Evolutionary conservation across 1,140 invertebrate genomes (phyloP), one percentile per base, ranked within the genome.

Genomic region (Drosophila saltans): DNA sequence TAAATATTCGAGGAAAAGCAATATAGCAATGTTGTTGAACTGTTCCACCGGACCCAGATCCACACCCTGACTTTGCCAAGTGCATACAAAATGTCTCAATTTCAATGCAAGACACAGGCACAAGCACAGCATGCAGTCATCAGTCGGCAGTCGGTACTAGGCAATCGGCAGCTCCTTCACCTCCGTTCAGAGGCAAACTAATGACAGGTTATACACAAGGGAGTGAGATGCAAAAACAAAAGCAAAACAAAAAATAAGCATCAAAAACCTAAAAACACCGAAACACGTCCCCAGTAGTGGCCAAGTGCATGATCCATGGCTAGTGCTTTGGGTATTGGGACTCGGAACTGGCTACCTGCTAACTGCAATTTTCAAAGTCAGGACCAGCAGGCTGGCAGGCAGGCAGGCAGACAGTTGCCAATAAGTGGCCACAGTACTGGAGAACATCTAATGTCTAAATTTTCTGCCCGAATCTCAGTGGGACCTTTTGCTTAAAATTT

Each of bases 361-460:
- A 80, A 74, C 80, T 80, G 67, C 75, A 72, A 69, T 80, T 80
- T 80, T 69, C 60, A 43, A 65, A 64, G 52, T 58, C 48, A 26
- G 67, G 48, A 45, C 40, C 56, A 70, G 64, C 41, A 57, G 67
- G 33, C 4, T 0, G 33, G 33, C 33, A 6, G 33, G 33, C 33
- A 30, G 21, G 67, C 63, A 55, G 65, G 66, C 55, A 65, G 52
- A 26, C 55, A 39, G 69, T 89, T 89, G 84, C 78, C 84, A 89
- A 84, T 89, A 89, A 89, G 84, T 89, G 84, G 84, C 80, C 74
- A 75, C 72, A 73, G 67, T 73, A 67, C 43, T 43, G 74, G 72
- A 30, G 6, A 36, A 36, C 83, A 60, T 89, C 84, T 89, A 89
- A 89, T 89, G 85, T 89, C 84, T 89, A 89, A 84, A 89, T 89